Base-by-base conservation (phyloP, 2,888 invertebrate species). In the Drosophila pegasa region DNA sequence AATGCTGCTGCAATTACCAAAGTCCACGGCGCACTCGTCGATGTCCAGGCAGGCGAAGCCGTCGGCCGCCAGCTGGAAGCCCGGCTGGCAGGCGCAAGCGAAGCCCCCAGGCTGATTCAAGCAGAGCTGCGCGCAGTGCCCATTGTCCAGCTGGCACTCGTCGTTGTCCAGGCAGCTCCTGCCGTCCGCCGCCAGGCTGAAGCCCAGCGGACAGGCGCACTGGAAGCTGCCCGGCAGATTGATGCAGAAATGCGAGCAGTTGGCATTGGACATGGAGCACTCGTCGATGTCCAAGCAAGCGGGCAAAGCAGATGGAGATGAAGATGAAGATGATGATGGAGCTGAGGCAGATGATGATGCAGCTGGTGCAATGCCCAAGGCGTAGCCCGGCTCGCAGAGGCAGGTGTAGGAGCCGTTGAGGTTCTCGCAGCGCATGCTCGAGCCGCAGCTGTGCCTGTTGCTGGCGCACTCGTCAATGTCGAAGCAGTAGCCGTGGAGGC, bases 101-200 rank as follows among this genome's bases (percentile, higher is more conserved):
- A 92, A 94, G 55, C 93, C 91, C 8, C 94, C 94, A 3, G 91
- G 87, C 9, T 85, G 89, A 75, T 95, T 94, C 7, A 88, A 77
- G 78, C 94, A 94, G 10, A 74, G 76, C 71, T 95, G 94, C 3
- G 94, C 93, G 89, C 95, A 95, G 22, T 94, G 94, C 0, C 94
- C 94, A 74, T 94, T 94, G 2, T 68, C 68, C 54, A 74, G 57
- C 3, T 88, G 88, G 64, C 94, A 94, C 71, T 94, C 93, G 71
- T 94, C 91, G n/a, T 37, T 2, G 3, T 51, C 51, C 51, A 16
- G 51, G 25, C 51, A 51, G 27, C 35, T 25, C 18, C 51, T 16
- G 3, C 16, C 51, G 14, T 51, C 25, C 2, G 16, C 51, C 2
- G 25, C 14, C 74, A 93, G 91, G 76, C 79, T 75, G 70, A 80